Conservation (phyloP, 2,113 vertebrate species). For the Plecturocebus donacophilus region DNA sequence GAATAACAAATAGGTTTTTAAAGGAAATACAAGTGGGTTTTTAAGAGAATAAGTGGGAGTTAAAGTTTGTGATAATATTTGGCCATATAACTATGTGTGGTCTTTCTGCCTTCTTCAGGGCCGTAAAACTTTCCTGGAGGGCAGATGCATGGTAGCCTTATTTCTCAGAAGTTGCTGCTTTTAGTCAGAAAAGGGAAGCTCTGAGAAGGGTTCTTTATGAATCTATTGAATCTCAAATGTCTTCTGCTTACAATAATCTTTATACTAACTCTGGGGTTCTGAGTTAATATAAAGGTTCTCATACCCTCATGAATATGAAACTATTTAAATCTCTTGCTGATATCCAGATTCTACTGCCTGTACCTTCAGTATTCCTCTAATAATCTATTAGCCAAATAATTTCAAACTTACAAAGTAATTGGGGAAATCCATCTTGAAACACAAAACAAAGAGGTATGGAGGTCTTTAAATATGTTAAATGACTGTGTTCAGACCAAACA, state of each 20-base stretch:
- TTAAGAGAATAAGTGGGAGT: background rate
- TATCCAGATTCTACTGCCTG: background rate
- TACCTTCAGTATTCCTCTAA: background rate
- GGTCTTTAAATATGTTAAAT: background rate
- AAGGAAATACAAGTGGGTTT: background rate
- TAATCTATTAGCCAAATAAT: slow-evolving; percentile 17
- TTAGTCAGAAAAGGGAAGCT: background rate
- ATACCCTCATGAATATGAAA: background rate
- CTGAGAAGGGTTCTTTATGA: background rate
- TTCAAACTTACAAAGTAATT: background rate
- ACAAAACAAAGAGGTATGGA: slow-evolving; percentile 1
- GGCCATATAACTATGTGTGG: background rate
- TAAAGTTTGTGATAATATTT: background rate
- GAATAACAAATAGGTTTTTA: background rate
- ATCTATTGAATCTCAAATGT: background rate
- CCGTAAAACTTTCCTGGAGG: background rate
- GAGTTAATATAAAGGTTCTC: background rate
- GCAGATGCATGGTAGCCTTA: background rate
- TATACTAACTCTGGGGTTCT: background rate
- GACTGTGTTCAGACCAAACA: background rate
- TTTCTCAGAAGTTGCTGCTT: background rate
- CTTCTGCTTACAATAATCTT: background rate
- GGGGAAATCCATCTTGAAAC: slow-evolving; percentile 3
- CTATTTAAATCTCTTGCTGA: background rate
- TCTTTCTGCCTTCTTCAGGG: background rate